Conservation (phyloP, 2,113 vertebrate genomes). For the Mus pahari region DNA sequence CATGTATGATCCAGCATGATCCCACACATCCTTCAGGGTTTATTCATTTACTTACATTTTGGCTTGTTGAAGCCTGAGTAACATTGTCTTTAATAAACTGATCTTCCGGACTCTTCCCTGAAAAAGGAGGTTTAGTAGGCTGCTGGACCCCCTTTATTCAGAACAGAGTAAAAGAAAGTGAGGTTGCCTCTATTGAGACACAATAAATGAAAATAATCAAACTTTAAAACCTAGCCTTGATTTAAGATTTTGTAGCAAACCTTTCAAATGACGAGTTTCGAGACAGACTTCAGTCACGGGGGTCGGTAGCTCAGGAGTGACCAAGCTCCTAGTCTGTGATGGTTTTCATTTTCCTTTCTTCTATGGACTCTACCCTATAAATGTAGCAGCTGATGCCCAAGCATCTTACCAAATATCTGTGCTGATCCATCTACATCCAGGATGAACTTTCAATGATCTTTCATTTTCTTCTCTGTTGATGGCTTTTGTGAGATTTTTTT, state of each 20-base stretch:
- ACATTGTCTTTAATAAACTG: background rate
- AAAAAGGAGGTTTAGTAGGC: background rate
- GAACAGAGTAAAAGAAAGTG: background rate
- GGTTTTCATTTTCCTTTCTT: conserved; percentile 52
- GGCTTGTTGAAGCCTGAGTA: background rate
- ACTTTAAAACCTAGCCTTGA: conserved; percentile 12
- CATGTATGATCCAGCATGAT: background rate
- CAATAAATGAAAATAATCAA: conserved; percentile 37
- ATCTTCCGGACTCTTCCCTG: background rate
- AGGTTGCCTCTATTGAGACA: conserved; percentile 15
- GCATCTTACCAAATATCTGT: background rate
- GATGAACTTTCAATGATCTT: conserved; percentile 42
- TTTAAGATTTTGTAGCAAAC: background rate
- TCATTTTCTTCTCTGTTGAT: conserved; percentile 61
- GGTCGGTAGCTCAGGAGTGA: background rate
- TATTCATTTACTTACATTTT: conserved; percentile 7
- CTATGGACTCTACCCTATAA: background rate
- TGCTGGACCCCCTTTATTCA: background rate
- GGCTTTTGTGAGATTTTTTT: conserved; percentile 66
- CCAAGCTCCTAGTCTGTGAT: background rate
- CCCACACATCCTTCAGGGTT: background rate
- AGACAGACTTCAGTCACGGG: background rate
- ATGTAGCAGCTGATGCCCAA: conserved; percentile 15
- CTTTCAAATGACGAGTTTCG: background rate
- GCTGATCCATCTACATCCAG: background rate